Evolutionary conservation across 2,888 invertebrate genomes (phyloP).

Genomic region (Aporophyla lueneburgensis): DNA sequence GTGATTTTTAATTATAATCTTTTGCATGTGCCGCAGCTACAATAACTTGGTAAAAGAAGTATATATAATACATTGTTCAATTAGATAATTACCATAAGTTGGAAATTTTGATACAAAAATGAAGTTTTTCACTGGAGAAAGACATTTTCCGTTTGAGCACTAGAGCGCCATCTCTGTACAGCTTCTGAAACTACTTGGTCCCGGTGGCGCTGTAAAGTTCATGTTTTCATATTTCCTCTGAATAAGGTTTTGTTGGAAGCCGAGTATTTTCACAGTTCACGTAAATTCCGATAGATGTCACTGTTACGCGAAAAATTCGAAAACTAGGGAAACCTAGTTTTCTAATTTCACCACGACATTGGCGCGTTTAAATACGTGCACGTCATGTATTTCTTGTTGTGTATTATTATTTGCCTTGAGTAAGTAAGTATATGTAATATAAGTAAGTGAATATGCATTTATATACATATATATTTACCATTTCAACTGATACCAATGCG

Average conservation of each 20-base stretch:
- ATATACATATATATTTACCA: background rate
- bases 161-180: conserved; percentile 64
- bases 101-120: background rate
- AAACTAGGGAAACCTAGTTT: no score
- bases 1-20: no score
- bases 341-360: background rate
- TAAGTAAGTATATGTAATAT: background rate
- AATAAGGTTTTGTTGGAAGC: conserved; percentile 36
- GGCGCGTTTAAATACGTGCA: background rate
- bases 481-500: background rate
- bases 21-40: background rate
- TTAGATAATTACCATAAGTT: background rate
- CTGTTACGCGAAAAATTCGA: no score
- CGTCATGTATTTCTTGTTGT: no score
- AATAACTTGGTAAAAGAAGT: no score
- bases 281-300: conserved; percentile 56
- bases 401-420: no score
- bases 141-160: conserved; percentile 4
- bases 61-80: background rate
- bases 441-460: background rate
- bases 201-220: conserved; percentile 58
- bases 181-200: conserved; percentile 42
- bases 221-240: conserved; percentile 44
- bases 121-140: background rate
- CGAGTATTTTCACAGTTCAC: conserved; percentile 40